These are phyloP conservation scores for Mycalesis mineus DNA, from an alignment of 2,888 invertebrate genomes.

Conservation along the genomic window DNA sequence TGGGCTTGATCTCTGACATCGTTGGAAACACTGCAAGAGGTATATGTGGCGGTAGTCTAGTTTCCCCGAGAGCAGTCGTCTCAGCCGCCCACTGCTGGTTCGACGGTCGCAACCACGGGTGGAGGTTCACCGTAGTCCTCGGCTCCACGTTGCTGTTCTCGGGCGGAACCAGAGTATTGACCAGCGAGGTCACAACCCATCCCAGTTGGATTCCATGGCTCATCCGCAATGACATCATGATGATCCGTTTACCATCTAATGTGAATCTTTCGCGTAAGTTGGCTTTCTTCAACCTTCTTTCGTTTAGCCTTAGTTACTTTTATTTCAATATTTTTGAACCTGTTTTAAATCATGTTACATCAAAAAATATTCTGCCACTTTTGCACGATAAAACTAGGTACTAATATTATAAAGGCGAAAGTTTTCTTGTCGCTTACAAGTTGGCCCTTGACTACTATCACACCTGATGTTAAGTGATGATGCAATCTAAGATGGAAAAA, in stretches of 20 bases:
- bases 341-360: too few species aligned
- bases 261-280: neutral
- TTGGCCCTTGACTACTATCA: too few species aligned
- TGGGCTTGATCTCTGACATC: constrained; percentile 40
- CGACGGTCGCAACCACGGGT: constrained; percentile 48
- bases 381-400: too few species aligned
- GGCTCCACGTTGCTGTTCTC: constrained; percentile 43
- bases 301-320: too few species aligned
- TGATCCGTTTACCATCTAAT: neutral
- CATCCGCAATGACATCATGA: constrained; percentile 42
- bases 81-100: constrained; percentile 61
- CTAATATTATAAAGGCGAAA: too few species aligned
- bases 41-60: neutral
- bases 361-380: too few species aligned
- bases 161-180: constrained; percentile 29
- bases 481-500: too few species aligned
- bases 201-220: constrained; percentile 42
- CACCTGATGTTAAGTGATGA: too few species aligned
- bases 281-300: too few species aligned
- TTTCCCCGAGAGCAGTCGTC: too few species aligned
- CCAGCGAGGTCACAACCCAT: constrained; percentile 40
- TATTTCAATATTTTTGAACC: too few species aligned
- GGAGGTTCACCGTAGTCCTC: constrained; percentile 45
- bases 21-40: constrained; percentile 27
- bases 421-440: too few species aligned